These are phyloP conservation scores for Melanerpes formicivorus DNA, from an alignment of 2,113 vertebrate species.

Conservation along the genomic window DNA sequence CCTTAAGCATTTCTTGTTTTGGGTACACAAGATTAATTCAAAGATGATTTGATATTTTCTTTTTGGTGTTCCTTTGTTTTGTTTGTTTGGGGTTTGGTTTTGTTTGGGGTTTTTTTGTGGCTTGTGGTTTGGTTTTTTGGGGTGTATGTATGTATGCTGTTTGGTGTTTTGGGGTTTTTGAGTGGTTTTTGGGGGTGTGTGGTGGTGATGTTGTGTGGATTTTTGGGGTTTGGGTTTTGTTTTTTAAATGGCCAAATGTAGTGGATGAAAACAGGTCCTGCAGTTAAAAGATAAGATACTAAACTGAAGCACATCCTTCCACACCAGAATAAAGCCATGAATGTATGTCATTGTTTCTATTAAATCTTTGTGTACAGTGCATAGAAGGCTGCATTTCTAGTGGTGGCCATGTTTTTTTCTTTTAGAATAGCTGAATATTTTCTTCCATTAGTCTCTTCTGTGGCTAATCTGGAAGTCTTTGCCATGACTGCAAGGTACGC, in stretches of 20 bases:
- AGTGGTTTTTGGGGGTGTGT: too few species aligned
- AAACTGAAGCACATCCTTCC: neutral
- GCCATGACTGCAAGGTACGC: neutral
- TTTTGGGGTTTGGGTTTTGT: neutral
- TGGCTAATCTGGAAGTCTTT: neutral
- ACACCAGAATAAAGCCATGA: neutral
- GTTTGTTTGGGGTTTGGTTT: neutral
- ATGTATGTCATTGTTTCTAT: neutral
- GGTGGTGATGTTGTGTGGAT: neutral
- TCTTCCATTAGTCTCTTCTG: neutral
- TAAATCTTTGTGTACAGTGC: neutral
- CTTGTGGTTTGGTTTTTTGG: neutral
- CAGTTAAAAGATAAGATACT: constrained; percentile 19
- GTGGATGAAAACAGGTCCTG: neutral
- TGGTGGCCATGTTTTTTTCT: neutral
- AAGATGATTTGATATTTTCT: neutral
- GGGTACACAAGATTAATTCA: neutral
- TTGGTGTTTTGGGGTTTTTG: neutral
- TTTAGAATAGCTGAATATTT: neutral
- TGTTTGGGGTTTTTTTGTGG: neutral
- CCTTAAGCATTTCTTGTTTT: neutral
- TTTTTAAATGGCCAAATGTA: neutral
- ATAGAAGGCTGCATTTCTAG: neutral
- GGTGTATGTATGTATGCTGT: too few species aligned
- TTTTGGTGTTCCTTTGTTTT: neutral